Evolutionary conservation across 2,888 invertebrate genomes (phyloP).

Genomic region (Coelinius sp.): DNA sequence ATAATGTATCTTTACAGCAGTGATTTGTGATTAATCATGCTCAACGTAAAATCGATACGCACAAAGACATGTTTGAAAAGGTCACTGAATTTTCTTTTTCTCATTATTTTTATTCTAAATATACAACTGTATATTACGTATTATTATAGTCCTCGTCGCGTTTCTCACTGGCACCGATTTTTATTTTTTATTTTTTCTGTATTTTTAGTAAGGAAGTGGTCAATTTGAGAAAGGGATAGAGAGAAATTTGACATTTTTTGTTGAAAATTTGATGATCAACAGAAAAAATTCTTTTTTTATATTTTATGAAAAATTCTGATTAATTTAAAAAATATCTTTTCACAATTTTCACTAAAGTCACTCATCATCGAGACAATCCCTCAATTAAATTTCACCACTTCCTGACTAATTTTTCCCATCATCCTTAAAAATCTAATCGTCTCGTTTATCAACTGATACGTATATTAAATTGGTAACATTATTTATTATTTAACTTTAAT

Average conservation of each 20-base stretch:
- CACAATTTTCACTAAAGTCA: not conserved
- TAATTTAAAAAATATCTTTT: not conserved
- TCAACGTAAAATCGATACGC: conserved; percentile 7
- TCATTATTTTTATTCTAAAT: conserved; percentile 2
- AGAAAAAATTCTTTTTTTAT: no score
- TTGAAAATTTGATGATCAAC: not conserved
- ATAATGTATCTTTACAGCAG: conserved; percentile 24
- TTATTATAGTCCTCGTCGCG: conserved; percentile 1
- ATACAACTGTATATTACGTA: conserved; percentile 3
- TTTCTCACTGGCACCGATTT: conserved; percentile 23
- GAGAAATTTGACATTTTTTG: no score
- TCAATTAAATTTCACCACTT: not conserved
- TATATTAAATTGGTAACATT: conserved; percentile 24
- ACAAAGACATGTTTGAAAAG: conserved; percentile 1
- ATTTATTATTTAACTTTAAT: conserved; percentile 16
- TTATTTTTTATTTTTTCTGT: conserved; percentile 13
- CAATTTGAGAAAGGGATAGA: not conserved
- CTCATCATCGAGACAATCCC: not conserved
- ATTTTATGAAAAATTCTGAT: no score
- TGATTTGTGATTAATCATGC: conserved; percentile 19
- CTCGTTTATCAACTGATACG: conserved; percentile 1
- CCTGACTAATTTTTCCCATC: not conserved
- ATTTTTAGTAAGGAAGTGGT: not conserved
- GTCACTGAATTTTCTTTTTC: conserved; percentile 12
- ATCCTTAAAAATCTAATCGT: conserved; percentile 2